These are phyloP conservation scores for Cataglyphis rosenhaueri DNA, from an alignment of 2,888 invertebrate species.

Conservation along the genomic window DNA sequence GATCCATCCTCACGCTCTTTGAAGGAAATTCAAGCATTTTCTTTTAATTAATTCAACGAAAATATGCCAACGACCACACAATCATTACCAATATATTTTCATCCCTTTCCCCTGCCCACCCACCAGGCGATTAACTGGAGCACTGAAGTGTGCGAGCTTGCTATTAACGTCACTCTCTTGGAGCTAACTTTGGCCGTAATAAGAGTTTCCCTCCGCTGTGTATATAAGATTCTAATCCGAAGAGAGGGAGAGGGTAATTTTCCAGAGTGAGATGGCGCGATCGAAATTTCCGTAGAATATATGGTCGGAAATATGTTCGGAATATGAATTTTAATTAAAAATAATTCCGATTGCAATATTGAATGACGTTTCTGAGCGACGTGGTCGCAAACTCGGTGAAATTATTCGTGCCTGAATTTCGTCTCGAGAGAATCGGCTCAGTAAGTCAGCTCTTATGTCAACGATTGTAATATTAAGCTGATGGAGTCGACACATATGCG, in stretches of 20 bases:
- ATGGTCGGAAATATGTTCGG: too few relatives aligned
- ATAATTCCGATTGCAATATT: background rate
- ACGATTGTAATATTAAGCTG: background rate
- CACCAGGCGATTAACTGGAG: background rate
- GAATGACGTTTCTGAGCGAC: background rate
- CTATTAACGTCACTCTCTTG: conserved; percentile 40
- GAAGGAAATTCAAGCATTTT: conserved; percentile 5
- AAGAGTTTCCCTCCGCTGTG: conserved; percentile 17
- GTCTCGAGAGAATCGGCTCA: background rate
- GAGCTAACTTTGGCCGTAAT: conserved; percentile 38
- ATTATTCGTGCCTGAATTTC: conserved; percentile 20
- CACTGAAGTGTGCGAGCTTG: conserved; percentile 25
- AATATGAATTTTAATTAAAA: background rate
- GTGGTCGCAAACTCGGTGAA: background rate
- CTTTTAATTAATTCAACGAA: background rate
- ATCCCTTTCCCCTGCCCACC: background rate
- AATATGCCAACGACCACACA: background rate
- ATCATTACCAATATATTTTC: background rate
- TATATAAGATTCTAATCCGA: background rate
- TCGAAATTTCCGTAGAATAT: background rate
- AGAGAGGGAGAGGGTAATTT: background rate
- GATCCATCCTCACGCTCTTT: conserved; percentile 1
- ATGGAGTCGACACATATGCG: background rate
- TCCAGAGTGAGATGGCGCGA: background rate
- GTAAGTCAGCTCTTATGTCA: background rate